These are phyloP conservation scores for Alaudala cheleensis DNA, from an alignment of 2,113 vertebrate species.

Conservation along the genomic window DNA sequence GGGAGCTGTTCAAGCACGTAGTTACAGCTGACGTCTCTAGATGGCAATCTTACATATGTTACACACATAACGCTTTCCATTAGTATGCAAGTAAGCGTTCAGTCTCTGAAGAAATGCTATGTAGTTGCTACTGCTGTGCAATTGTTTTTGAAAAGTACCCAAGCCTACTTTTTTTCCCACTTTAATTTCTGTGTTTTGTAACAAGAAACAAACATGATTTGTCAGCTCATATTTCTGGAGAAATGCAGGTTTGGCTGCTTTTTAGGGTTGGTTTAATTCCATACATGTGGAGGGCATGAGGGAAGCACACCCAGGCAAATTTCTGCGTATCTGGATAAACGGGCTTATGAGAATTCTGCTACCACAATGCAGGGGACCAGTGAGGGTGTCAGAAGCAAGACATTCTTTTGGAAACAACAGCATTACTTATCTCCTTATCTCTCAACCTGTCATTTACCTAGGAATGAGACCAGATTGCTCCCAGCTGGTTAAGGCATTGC, in stretches of 20 bases:
- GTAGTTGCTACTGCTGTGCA: not conserved
- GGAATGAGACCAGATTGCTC: not conserved
- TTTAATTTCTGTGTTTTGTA: not conserved
- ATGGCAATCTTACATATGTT: constrained; percentile 40
- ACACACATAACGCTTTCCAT: not conserved
- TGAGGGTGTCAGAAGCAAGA: not conserved
- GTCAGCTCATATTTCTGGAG: not conserved
- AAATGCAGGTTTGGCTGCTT: not conserved
- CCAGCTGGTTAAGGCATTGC: not conserved
- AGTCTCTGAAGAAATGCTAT: not conserved
- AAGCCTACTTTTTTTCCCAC: not conserved
- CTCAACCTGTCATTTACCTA: not conserved
- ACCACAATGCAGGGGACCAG: not conserved
- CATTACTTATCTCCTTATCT: not conserved
- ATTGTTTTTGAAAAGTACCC: not conserved
- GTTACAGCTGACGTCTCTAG: constrained; percentile 15
- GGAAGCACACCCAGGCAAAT: not conserved
- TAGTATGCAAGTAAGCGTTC: not conserved
- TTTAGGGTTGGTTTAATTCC: not conserved
- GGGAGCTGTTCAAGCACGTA: not conserved
- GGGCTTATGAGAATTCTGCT: not conserved
- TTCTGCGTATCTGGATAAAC: not conserved
- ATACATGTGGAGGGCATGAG: not conserved
- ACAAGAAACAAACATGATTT: not conserved
- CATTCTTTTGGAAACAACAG: not conserved